phyloP scores from a whole-genome alignment of 2,888 invertebrate genomes.

The Tuta absoluta region DNA sequence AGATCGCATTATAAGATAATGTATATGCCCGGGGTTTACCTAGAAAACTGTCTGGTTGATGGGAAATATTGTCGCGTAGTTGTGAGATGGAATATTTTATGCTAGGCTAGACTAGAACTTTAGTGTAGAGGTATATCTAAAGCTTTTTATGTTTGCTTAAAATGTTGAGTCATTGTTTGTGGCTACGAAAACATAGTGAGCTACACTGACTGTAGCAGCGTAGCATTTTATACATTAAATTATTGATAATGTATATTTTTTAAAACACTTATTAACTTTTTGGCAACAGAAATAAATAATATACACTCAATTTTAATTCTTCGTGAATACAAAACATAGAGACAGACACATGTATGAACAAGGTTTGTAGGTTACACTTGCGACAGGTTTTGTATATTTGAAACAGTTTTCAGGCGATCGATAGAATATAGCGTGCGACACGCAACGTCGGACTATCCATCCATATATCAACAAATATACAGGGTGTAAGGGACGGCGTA shows the following conservation, averaged over 20 bases:
- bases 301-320: too few species aligned
- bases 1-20: constrained; percentile 11
- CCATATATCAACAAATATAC: too few species aligned
- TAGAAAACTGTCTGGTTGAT: neutral
- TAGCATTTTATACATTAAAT: too few species aligned
- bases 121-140: neutral
- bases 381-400: neutral
- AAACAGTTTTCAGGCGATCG: constrained; percentile 2
- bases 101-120: neutral
- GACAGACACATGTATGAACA: neutral
- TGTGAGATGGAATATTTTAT: neutral
- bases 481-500: too few species aligned
- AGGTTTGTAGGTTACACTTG: constrained; percentile 1
- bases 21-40: neutral
- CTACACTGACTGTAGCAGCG: too few species aligned
- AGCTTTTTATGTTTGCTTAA: too few species aligned
- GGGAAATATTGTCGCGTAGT: neutral
- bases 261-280: too few species aligned
- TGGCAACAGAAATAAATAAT: too few species aligned
- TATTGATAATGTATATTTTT: too few species aligned
- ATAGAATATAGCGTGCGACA: constrained; percentile 13
- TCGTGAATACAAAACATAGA: too few species aligned
- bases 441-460: neutral
- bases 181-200: too few species aligned
- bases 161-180: too few species aligned